Base-by-base conservation (phyloP, 2,113 vertebrate genomes). In the Alosa alosa region DNA sequence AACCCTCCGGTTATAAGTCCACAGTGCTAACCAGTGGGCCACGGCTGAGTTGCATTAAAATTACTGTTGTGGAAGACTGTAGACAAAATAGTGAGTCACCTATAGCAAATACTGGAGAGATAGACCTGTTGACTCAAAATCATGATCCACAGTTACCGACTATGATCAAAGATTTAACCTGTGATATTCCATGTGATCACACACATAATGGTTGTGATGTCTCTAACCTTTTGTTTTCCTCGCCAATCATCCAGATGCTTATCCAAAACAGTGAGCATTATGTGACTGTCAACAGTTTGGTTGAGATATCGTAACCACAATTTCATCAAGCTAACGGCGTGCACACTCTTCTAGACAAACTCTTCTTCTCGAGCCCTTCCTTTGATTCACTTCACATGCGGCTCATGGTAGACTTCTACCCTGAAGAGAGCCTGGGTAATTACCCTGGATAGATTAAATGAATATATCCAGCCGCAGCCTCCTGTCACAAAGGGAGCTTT, bases 401-500 rank as follows among this genome's bases (percentile, higher is more conserved):
- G 31, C 13, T 13, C 36, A 78, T 39, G 64, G 64, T 72, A 10
- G 72, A 78, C 72, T 78, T 78, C 25, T 78, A n/a, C 20, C 36
- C 72, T 78, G 72, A 78, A 18, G 72, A 39, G 72, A 36, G 72
- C 31, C 1, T 10, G 11, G 72, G 72, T 78, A 78, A 78, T 78
- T 78, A 39, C 25, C 72, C 72, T 39, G 82, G n/a, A 31, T 49
- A 64, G 83, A 84, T 64, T 46, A 41, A 68, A 84, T 57, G 57
- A 78, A 78, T 78, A 78, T 78, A 78, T 78, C 72, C 31, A 78
- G 72, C 72, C 72, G 36, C 72, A 78, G 72, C 31, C 72, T 45
- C 57, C 72, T 39, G 72, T 39, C 72, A 78, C 72, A 78, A 78
- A 78, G 72, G 72, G 11, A 1, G 72, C 72, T 78, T 78, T 78